phyloP scores from a whole-genome alignment of 2,888 invertebrate species.

The Ophioninae sp. region DNA sequence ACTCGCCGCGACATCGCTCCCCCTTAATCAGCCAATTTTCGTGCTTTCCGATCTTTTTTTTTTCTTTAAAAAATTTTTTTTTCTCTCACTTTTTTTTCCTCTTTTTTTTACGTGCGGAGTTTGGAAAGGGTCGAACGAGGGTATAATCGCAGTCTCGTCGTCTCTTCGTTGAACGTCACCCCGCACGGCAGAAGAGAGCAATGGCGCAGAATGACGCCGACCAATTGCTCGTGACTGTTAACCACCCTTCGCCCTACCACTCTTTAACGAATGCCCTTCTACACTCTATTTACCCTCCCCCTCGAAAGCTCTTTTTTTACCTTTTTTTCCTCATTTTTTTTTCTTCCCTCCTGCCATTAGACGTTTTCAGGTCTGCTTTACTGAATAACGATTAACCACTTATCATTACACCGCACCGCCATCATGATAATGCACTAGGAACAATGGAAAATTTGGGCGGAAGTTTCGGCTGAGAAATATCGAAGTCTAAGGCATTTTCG shows the following conservation, averaged over 20 bases:
- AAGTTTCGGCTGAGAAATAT: neutral
- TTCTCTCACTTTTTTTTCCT: constrained; percentile 10
- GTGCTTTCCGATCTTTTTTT: constrained; percentile 26
- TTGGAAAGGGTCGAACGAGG: constrained; percentile 48
- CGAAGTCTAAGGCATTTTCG: neutral
- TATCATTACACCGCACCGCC: constrained; percentile 11
- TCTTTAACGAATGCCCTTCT: constrained; percentile 17
- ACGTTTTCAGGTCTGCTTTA: constrained; percentile 13
- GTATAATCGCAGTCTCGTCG: constrained; percentile 43
- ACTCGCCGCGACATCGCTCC: constrained; percentile 55
- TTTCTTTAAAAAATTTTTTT: constrained; percentile 48
- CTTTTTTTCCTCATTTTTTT: too few relatives aligned
- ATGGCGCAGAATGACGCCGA: constrained; percentile 76
- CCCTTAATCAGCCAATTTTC: constrained; percentile 61
- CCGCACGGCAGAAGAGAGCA: constrained; percentile 64
- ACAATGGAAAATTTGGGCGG: neutral
- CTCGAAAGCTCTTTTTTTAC: constrained; percentile 1
- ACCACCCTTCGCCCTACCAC: constrained; percentile 65
- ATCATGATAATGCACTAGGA: constrained; percentile 9
- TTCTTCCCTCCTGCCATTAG: too few relatives aligned
- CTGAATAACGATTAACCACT: constrained; percentile 37
- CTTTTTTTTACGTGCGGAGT: constrained; percentile 49
- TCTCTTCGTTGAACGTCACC: constrained; percentile 51
- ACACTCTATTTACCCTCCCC: constrained; percentile 35
- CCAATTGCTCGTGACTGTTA: constrained; percentile 73